Evolutionary conservation across 2,797 vertebrate genomes (phyloP), one percentile per base, ranked within the genome.

Genomic region (Sparus aurata): DNA sequence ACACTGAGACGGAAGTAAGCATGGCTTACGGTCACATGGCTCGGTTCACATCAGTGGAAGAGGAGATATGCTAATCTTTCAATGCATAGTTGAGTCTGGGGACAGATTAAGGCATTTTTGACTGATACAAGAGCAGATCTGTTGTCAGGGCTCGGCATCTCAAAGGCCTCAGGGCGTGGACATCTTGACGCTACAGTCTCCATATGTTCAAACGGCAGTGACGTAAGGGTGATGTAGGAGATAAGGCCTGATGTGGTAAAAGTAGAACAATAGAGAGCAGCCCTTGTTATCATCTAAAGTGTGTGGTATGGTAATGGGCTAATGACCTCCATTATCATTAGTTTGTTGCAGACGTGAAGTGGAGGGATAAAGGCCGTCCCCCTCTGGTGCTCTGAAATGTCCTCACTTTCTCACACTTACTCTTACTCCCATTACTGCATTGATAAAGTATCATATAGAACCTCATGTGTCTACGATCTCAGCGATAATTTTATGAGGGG

Each of bases 201-300:
- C 18, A 70, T 69, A 63, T 53, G 76, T 83, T 82, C 63, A 75
- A 82, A 84, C 41, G 17, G 66, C 57, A 49, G 65, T 83, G 67
- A 75, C 47, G 61, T 80, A 27, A 79, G 62, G 64, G 22, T 17
- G 47, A 80, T 75, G 75, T 46, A 4, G 57, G 57, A 82, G 85
- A 93, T 87, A 85, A 66, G 61, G 20, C 65, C 59, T 62, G 57
- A 69, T 74, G 67, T 54, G 71, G 69, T 78, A 84, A 62, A 67
- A 53, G 38, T 54, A 69, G 63, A 84, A 89, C 79, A 90, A 92
- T 80, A 75, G 82, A 84, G 45, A 79, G 65, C 71, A 53, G 55
- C 23, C 68, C 41, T 71, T 9, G 64, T 66, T 50, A 80, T 85
- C 79, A 83, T 43, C 54, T 77, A 12, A 80, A 87, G 75, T 76